A percentile compares a stretch with the other conserved stretches of the same genome.
Evolutionary conservation across 2,113 vertebrate species (phyloP).

Genomic region (Corvus cornix): DNA sequence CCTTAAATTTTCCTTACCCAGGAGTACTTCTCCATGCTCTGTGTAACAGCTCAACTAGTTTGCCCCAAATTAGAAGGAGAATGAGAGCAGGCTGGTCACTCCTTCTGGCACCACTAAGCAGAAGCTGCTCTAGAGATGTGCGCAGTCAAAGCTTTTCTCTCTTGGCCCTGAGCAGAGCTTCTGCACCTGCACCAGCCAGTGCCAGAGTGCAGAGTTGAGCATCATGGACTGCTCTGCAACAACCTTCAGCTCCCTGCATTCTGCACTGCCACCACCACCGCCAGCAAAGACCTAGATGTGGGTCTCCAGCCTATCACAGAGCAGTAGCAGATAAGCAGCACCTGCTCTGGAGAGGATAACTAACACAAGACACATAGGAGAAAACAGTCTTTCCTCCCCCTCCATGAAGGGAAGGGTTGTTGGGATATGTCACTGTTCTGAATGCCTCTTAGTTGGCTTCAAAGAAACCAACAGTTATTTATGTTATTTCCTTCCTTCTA

Average conservation of each 20-base stretch:
- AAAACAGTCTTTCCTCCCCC: neutral
- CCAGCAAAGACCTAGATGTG: neutral
- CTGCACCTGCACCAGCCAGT: neutral
- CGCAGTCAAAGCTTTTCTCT: neutral
- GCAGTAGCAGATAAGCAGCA: neutral
- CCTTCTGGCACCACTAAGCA: neutral
- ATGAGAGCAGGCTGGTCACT: neutral
- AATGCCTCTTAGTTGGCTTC: neutral
- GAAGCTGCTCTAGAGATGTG: neutral
- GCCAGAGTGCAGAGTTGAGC: neutral
- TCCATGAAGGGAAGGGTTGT: neutral
- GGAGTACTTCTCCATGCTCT: neutral
- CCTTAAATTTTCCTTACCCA: neutral
- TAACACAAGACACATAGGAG: neutral
- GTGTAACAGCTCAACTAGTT: neutral
- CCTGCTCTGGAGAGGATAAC: neutral
- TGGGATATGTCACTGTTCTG: neutral
- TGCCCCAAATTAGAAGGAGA: neutral
- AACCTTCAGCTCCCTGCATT: neutral
- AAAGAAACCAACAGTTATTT: neutral
- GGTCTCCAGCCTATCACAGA: neutral
- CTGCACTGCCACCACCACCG: accelerated
- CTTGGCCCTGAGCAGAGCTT: neutral
- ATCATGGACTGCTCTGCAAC: neutral
- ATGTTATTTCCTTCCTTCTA: neutral